Percentiles rank a stretch among this genome's conserved stretches.
Evolutionary conservation across 2,113 vertebrate species (phyloP).

Genomic region (Gobiocypris rarus): DNA sequence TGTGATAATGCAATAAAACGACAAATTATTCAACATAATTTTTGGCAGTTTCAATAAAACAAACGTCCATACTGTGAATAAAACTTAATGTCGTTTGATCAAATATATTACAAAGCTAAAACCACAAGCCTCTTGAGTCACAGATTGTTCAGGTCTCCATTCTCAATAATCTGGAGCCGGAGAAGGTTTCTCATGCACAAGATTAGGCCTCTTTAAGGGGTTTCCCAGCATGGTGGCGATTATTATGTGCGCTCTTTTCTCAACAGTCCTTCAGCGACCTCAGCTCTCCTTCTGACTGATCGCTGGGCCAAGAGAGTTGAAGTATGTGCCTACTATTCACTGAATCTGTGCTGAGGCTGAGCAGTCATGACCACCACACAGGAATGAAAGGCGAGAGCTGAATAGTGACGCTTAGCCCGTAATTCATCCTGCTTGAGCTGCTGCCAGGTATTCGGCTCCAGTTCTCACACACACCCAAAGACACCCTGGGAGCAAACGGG

Average conservation of each 20-base stretch:
- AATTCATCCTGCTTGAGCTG: constrained; percentile 69
- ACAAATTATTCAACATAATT: too few relatives aligned
- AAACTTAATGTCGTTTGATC: too few relatives aligned
- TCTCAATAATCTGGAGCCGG: constrained; percentile 61
- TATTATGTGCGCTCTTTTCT: constrained; percentile 36
- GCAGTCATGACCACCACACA: constrained; percentile 46
- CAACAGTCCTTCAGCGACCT: constrained; percentile 13
- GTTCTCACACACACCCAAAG: constrained; percentile 55
- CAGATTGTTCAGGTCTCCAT: constrained; percentile 14
- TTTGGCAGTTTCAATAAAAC: background rate
- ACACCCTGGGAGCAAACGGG: constrained; percentile 48
- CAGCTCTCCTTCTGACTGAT: constrained; percentile 36
- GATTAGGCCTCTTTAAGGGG: constrained; percentile 5
- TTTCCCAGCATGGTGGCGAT: constrained; percentile 25
- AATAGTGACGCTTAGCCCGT: constrained; percentile 58
- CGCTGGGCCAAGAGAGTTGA: constrained; percentile 31
- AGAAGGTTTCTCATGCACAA: constrained; percentile 53
- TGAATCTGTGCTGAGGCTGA: constrained; percentile 39
- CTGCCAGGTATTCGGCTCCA: constrained; percentile 58
- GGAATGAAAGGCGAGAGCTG: constrained; percentile 48
- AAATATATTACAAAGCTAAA: background rate
- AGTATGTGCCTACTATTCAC: constrained; percentile 43
- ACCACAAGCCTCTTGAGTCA: background rate
- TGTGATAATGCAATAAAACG: too few relatives aligned
- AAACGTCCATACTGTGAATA: background rate